Conservation (phyloP, 1,140 invertebrate species). For the Microplitis mediator region DNA sequence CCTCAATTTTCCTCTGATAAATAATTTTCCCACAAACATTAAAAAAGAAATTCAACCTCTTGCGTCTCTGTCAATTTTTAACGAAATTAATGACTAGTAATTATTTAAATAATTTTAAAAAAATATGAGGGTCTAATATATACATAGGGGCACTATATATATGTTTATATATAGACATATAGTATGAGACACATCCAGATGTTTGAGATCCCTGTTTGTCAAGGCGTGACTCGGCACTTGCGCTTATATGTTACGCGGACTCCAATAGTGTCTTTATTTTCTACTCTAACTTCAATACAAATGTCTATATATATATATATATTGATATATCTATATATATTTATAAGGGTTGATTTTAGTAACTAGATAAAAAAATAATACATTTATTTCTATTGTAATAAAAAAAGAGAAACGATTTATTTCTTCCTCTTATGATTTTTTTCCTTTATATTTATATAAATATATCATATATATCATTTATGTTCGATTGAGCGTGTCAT, state of each 20-base stretch:
- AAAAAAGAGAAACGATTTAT: no score
- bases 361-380: background rate
- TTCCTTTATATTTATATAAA: constrained; percentile 43
- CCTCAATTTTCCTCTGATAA: no score
- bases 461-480: constrained; percentile 33
- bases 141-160: no score
- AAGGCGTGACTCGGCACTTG: constrained; percentile 65
- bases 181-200: constrained; percentile 54
- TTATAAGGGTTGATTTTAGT: background rate
- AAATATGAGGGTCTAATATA: constrained; percentile 14
- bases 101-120: background rate
- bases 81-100: background rate
- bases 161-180: no score
- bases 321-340: constrained; percentile 18
- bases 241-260: constrained; percentile 27
- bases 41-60: no score
- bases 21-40: no score
- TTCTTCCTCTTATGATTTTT: constrained; percentile 45
- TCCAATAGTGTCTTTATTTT: background rate
- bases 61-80: no score
- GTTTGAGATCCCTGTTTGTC: constrained; percentile 64
- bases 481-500: constrained; percentile 61
- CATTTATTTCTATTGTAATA: background rate
- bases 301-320: constrained; percentile 1
- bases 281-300: background rate